A percentile compares a stretch with the other conserved stretches of the same genome.
These are phyloP conservation scores for Diceros bicornis DNA, from an alignment of 2,797 vertebrate species.

Conservation along the genomic window DNA sequence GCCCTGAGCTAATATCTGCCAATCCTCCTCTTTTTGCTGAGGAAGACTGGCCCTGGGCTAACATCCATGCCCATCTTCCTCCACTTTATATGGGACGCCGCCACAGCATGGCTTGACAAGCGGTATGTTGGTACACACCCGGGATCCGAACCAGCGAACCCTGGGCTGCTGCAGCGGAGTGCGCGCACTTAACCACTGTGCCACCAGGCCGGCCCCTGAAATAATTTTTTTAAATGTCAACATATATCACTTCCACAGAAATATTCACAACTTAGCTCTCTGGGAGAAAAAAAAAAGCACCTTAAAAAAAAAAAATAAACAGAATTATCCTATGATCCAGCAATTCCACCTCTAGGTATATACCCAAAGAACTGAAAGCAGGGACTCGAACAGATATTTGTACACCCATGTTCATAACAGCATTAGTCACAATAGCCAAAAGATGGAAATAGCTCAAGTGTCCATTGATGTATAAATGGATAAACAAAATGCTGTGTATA, in stretches of 20 bases:
- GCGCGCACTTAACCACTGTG: too few relatives aligned
- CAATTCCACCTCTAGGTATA: not conserved
- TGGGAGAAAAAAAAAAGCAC: not conserved
- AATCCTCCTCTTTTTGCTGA: too few relatives aligned
- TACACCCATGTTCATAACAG: not conserved
- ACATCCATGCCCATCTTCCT: too few relatives aligned
- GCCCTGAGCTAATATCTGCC: too few relatives aligned
- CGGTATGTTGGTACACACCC: too few relatives aligned
- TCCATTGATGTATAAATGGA: not conserved
- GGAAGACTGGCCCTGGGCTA: too few relatives aligned
- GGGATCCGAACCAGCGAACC: too few relatives aligned
- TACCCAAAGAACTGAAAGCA: not conserved
- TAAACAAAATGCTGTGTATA: not conserved
- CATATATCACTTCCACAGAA: conserved; percentile 39
- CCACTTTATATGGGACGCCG: too few relatives aligned
- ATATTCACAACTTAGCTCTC: conserved; percentile 22
- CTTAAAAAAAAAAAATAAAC: not conserved
- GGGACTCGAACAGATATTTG: not conserved
- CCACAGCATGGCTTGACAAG: too few relatives aligned
- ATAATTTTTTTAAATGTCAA: not conserved
- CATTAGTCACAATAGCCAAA: not conserved
- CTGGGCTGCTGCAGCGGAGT: too few relatives aligned
- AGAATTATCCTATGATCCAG: not conserved
- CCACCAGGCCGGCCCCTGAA: not conserved
- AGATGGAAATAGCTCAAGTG: not conserved